Conservation (phyloP, 1,140 invertebrate genomes). For the Piezodorus guildinii region DNA sequence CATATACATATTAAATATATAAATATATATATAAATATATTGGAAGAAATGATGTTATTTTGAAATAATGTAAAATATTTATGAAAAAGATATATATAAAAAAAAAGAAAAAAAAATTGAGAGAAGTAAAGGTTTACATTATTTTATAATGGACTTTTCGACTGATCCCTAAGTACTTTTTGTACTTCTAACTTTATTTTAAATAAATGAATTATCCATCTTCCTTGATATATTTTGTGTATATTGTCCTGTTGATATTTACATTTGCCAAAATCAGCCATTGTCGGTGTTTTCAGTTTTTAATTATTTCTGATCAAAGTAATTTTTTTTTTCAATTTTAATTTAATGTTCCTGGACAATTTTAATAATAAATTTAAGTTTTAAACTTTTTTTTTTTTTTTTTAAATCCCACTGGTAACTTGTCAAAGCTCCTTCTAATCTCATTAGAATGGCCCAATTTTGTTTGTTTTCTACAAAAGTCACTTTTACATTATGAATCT, state of each 20-base stretch:
- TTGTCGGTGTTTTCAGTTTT: too few relatives aligned
- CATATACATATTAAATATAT: background rate
- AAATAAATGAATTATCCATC: constrained; percentile 4
- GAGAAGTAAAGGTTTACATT: constrained; percentile 1
- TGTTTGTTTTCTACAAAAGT: too few relatives aligned
- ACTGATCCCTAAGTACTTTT: constrained; percentile 7
- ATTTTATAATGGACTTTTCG: constrained; percentile 13
- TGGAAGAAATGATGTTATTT: constrained; percentile 5
- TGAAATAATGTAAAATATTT: constrained; percentile 13
- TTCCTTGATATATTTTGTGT: background rate
- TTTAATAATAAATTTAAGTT: too few relatives aligned
- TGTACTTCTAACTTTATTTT: constrained; percentile 9
- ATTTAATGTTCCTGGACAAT: too few relatives aligned
- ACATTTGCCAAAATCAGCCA: too few relatives aligned
- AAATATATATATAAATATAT: constrained; percentile 3
- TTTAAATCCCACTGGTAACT: background rate
- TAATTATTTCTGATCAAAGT: too few relatives aligned
- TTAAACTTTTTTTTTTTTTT: too few relatives aligned
- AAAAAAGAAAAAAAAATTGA: background rate
- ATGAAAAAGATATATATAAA: constrained; percentile 3
- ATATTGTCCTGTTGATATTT: too few relatives aligned
- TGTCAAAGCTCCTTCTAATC: too few relatives aligned
- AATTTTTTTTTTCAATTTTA: too few relatives aligned
- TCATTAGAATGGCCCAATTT: too few relatives aligned
- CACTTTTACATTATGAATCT: too few relatives aligned